A percentile compares a stretch with the other conserved stretches of the same genome.
These are phyloP conservation scores for Pristionchus pacificus DNA, from an alignment of 1,140 invertebrate species.

Conservation along the genomic window DNA sequence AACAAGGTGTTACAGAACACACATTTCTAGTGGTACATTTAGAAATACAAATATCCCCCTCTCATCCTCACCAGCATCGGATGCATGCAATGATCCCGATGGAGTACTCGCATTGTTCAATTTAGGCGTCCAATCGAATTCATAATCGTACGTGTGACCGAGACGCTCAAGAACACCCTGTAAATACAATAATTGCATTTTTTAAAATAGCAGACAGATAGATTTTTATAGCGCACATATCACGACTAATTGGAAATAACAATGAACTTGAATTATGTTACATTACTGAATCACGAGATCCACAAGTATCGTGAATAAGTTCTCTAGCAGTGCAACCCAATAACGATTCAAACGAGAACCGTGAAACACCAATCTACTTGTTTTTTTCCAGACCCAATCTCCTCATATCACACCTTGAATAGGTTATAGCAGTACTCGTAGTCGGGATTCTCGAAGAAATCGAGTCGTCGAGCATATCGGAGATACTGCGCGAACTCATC, in stretches of 20 bases:
- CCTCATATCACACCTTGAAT: constrained; percentile 34
- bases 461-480: constrained; percentile 88
- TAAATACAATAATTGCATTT: constrained; percentile 14
- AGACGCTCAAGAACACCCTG: constrained; percentile 50
- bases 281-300: too few relatives aligned
- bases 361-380: too few relatives aligned
- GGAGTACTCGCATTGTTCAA: constrained; percentile 49
- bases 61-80: constrained; percentile 1
- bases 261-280: too few relatives aligned
- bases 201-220: background rate
- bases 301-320: too few relatives aligned
- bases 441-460: constrained; percentile 99
- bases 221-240: too few relatives aligned
- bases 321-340: too few relatives aligned
- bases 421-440: constrained; percentile 77
- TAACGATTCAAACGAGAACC: too few relatives aligned
- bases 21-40: constrained; percentile 54
- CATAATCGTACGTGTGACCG: constrained; percentile 53
- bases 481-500: constrained; percentile 86
- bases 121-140: constrained; percentile 57
- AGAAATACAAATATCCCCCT: constrained; percentile 31
- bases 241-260: too few relatives aligned
- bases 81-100: background rate
- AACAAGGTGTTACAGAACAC: constrained; percentile 45
- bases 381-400: too few relatives aligned